Evolutionary conservation across 2,113 vertebrate species (phyloP), one percentile per base, ranked within the genome.

Genomic region (Pelecanoides urinatrix): DNA sequence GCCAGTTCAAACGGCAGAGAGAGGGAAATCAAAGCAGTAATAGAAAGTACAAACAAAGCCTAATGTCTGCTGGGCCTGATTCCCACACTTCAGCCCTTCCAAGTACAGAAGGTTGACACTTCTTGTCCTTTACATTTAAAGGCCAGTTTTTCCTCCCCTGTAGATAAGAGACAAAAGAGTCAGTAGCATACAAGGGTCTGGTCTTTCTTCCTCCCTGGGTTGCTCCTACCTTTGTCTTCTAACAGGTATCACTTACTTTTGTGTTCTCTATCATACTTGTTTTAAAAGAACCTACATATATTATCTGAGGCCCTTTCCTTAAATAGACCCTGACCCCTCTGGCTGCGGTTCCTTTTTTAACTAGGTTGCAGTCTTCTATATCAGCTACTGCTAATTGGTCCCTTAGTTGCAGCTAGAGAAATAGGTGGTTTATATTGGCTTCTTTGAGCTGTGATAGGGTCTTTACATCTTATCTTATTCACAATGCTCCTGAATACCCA

Each of bases 371-470:
- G 25, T 56, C 50, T 73, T 89, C 61, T 65, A 21, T 88, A 65
- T 62, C 61, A 85, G 56, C 70, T 87, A 30, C 40, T 84, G 73
- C 44, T 95, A 95, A 97, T 91, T 92, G 89, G 93, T 94, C 86
- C 89, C 94, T 75, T 63, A 95, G 89, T 95, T 96, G 73, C 80
- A 94, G 84, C 77, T 78, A 53, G 52, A 55, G 66, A 93, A 92
- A 85, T 92, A 94, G 86, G 80, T 94, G 71, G 45, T 88, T 96
- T 95, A 34, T 93, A 76, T 20, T 76, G 67, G 49, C 50, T 56
- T 88, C 42, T 93, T 49, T 58, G 62, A 96, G 81, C 21, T 72
- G 34, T 59, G 61, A 55, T 79, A 70, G 9, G 13, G 15, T 50
- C 85, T 86, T 91, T 77, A 81, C 20, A 58, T 93, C 84, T 86